Percentiles rank a stretch among this genome's conserved stretches.
phyloP scores from a whole-genome alignment of 2,113 vertebrate species.

The Australoheros scitulus region DNA sequence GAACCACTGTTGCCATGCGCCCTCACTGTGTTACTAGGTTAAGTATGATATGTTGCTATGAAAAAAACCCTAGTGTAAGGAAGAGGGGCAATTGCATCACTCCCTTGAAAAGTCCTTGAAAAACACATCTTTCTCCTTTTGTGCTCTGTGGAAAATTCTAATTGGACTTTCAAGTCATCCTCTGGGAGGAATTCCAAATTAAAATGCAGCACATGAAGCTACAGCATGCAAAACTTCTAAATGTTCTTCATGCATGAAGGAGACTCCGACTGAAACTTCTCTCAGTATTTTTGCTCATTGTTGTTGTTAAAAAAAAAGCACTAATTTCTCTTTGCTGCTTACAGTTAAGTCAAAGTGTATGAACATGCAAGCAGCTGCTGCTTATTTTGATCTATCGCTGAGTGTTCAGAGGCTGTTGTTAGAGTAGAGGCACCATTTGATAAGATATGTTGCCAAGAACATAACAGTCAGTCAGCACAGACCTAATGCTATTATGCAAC shows the following conservation, averaged over 20 bases:
- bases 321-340: constrained; percentile 31
- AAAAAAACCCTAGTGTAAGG: constrained; percentile 68
- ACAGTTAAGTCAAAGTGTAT: constrained; percentile 12
- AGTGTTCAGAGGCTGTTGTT: constrained; percentile 41
- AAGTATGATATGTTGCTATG: constrained; percentile 77
- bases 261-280: neutral
- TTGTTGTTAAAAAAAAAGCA: neutral
- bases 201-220: constrained; percentile 24
- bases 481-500: constrained; percentile 47
- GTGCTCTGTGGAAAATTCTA: constrained; percentile 53
- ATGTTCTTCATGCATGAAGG: constrained; percentile 21
- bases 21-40: constrained; percentile 77
- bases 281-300: neutral
- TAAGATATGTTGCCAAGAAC: constrained; percentile 56
- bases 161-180: constrained; percentile 48
- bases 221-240: neutral
- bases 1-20: constrained; percentile 78
- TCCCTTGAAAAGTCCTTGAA: constrained; percentile 70
- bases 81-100: constrained; percentile 78
- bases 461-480: constrained; percentile 26
- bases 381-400: constrained; percentile 38
- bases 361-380: constrained; percentile 37
- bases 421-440: constrained; percentile 30
- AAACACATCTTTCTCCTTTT: constrained; percentile 53
- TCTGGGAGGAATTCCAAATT: constrained; percentile 43